Evolutionary conservation across 1,140 invertebrate species (phyloP), one percentile per base, ranked within the genome.

Genomic region (Campodea augens): DNA sequence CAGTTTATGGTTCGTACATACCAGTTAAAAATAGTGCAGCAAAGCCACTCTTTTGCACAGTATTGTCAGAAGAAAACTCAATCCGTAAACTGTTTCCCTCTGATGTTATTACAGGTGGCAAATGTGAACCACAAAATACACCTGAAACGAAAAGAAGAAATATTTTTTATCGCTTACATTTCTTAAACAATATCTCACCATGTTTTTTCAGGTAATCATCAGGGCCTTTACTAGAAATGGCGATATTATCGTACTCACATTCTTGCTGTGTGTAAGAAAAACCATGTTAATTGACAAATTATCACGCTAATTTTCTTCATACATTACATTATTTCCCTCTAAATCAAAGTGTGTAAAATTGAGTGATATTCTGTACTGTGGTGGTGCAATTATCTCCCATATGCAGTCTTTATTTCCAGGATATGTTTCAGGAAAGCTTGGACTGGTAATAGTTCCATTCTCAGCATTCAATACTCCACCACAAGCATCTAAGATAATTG

Each of bases 341-440:
- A 98, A 64, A 58, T 98, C 91, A 57, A 98, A 97, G 59, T 95
- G 87, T 0, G 92, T 96, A 61, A 98, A 97, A 67, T 97, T 97
- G 19, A 98, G 65, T 0, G 89, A 93, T 45, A 98, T 98, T 41
- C 82, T 71, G 58, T 91, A 89, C 49, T 89, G 85, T 2, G 81
- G 78, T 0, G 80, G 81, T 0, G 91, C 90, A 37, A 90, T 74
- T 39, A 98, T 96, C 65, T 97, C 87, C 93, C 93, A 98, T 4
- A 93, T 74, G 62, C 93, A 98, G 57, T 88, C 87, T 63, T 97
- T 97, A 55, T 90, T 85, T 4, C 77, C 71, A 0, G 91, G 92
- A 62, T 98, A 98, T 2, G 81, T 64, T 54, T 95, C 87, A 0
- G 93, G 93, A 60, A 95, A 98, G 0, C 88, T 93, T 0, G 93